These are phyloP conservation scores for Acomys russatus DNA, from an alignment of 2,797 vertebrate species.

Conservation along the genomic window DNA sequence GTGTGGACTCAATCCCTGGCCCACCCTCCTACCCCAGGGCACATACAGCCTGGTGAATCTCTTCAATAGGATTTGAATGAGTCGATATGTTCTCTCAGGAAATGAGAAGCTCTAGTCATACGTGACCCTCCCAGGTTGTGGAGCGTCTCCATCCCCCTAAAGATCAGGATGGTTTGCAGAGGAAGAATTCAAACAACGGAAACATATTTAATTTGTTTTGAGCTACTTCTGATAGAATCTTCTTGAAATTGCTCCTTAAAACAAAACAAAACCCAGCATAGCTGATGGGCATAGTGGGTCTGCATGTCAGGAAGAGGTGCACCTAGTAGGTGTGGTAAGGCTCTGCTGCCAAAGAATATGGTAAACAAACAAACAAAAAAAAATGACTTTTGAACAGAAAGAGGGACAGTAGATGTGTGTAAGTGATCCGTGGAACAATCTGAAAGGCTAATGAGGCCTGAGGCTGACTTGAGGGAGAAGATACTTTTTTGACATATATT, in stretches of 20 bases:
- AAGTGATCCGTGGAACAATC: rapidly evolving
- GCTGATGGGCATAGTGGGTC: no score
- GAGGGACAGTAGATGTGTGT: neutral
- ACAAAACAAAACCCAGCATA: no score
- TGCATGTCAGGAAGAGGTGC: neutral
- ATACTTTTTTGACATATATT: neutral
- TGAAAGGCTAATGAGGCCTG: neutral
- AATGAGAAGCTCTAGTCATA: neutral
- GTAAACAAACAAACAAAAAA: neutral
- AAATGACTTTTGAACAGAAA: neutral
- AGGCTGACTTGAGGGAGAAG: neutral
- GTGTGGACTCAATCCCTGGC: no score
- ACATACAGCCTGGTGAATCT: neutral
- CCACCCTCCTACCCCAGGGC: neutral
- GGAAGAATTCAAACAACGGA: neutral
- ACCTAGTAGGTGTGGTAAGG: rapidly evolving
- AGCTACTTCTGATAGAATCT: neutral
- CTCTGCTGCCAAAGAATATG: neutral
- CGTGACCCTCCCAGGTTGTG: neutral
- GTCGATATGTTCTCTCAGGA: neutral
- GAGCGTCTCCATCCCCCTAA: neutral
- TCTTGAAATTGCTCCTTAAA: neutral
- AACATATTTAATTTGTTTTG: neutral
- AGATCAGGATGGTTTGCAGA: neutral
- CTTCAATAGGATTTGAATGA: neutral